Base-by-base conservation (phyloP, 2,888 invertebrate genomes). In the Noctuana brunneofusca region DNA sequence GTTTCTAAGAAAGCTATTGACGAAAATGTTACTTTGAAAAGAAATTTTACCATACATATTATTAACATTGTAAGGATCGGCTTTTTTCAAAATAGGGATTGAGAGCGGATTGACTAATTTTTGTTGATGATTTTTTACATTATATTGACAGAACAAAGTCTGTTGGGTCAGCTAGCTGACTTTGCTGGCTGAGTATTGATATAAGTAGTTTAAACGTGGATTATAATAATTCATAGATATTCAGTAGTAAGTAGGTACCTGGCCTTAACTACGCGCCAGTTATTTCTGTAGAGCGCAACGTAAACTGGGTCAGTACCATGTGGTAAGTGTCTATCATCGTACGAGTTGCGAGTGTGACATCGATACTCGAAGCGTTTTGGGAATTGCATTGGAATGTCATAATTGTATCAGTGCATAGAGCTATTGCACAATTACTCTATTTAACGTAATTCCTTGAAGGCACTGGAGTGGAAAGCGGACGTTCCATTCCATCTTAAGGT, bases 271-370 rank as follows among this genome's bases (percentile, higher is more conserved):
- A 63, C 69, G 65, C 68, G 74, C 74, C 67, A 73, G 75, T 75
- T 85, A 85, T 84, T 84, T 84, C 69, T 73, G 80, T 81, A 71
- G n/a, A n/a, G 66, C 67, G 66, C 69, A 67, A 71, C 72, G 67
- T 71, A 73, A 84, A 79, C 73, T 83, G 79, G 84, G 83, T 78
- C 84, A 71, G 65, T 74, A 68, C 71, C 81, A 78, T 75, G 76
- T 78, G 81, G 78, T 71, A 73, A 70, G 73, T 73, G 78, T 81
- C 79, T 69, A 69, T 69, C 78, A 80, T 77, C 76, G 68, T 66
- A 64, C 55, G 67, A 66, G 70, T 83, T 81, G 75, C 79, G 75
- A 83, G 41, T 41, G 38, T 30, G 60, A 60, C 59, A 60, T 46
- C 43, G 35, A 54, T 52, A 58, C n/a, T 18, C 8, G 46, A 9